Evolutionary conservation across 2,888 invertebrate species (phyloP).

Genomic region (Ormyrus thymus): DNA sequence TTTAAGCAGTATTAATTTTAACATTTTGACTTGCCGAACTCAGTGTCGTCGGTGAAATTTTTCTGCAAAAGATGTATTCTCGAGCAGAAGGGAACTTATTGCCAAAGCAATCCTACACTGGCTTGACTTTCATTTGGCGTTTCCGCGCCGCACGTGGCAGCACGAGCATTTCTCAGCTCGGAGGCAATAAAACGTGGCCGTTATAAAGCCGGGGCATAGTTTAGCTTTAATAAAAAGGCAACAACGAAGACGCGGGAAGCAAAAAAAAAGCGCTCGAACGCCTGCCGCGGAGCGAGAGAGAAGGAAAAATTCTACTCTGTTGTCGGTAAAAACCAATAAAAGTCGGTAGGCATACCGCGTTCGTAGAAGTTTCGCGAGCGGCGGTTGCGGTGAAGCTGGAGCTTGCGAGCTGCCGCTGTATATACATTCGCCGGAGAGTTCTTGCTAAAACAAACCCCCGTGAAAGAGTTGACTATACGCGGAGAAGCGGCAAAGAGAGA

Average conservation of each 20-base stretch:
- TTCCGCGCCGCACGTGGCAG: neutral
- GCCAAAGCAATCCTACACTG: no score
- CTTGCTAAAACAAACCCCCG: constrained; percentile 57
- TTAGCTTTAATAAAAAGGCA: constrained; percentile 24
- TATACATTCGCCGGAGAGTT: constrained; percentile 16
- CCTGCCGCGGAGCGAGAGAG: neutral
- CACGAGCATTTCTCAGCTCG: constrained; percentile 34
- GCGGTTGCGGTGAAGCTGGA: constrained; percentile 52
- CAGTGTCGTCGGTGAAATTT: no score
- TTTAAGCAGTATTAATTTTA: constrained; percentile 64
- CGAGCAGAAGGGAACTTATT: no score
- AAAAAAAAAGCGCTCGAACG: neutral
- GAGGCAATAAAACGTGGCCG: constrained; percentile 31
- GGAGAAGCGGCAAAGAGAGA: constrained; percentile 66
- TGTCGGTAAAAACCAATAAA: constrained; percentile 73
- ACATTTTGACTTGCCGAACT: no score
- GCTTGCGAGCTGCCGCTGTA: neutral
- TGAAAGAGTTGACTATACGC: constrained; percentile 64
- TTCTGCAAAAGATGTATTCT: no score
- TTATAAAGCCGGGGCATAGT: constrained; percentile 37
- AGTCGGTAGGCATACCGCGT: constrained; percentile 66
- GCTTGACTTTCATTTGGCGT: neutral
- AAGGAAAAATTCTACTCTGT: constrained; percentile 68
- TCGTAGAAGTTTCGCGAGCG: constrained; percentile 65
- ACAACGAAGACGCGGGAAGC: neutral